Evolutionary conservation across 2,113 vertebrate species (phyloP), one percentile per base, ranked within the genome.

Genomic region (Psammodynastes pulverulentus): DNA sequence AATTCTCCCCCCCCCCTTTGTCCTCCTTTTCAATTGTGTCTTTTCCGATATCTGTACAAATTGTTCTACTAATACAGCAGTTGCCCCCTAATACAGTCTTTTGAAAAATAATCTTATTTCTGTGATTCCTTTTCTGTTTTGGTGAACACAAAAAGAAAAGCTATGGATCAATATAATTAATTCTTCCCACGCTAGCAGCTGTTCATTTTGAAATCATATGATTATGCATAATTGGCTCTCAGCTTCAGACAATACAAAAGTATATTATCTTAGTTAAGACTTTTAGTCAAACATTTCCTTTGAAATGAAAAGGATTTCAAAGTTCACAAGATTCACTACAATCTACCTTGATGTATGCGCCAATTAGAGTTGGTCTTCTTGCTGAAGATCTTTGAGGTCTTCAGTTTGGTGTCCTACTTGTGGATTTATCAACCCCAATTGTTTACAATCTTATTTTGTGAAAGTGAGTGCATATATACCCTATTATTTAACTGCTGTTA

Each of bases 201-300:
- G 56, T 67, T 91, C 52, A 23, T 52, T 91, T 87, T 10, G 49
- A 92, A 92, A 43, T 62, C 23, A 46, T 24, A 86, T 12, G 34
- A 72, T 49, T 72, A 23, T 62, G 53, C 79, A 88, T 88, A 88
- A 88, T 79, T 53, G 91, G 46, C 24, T 92, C 34, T 52, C 86
- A 51, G 46, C 56, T 92, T 92, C 91, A 72, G 48, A 92, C 58
- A 92, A 88, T 88, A 53, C 84, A 67, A 92, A 86, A 79, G 3
- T 56, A n/a, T 86, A 46, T 46, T 90, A 90, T 87, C 87, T 91
- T 49, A 91, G 34, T 86, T 46, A 86, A 87, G 39, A 29, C 12
- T 51, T 86, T 87, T 52, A 87, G 48, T 72, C 58, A 88, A 92
- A 92, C 23, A 15, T 39, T 87, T 79, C 34, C 34, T 88, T 72